These are phyloP conservation scores for Sebastes iracundus DNA, from an alignment of 2,797 vertebrate genomes.

Conservation along the genomic window DNA sequence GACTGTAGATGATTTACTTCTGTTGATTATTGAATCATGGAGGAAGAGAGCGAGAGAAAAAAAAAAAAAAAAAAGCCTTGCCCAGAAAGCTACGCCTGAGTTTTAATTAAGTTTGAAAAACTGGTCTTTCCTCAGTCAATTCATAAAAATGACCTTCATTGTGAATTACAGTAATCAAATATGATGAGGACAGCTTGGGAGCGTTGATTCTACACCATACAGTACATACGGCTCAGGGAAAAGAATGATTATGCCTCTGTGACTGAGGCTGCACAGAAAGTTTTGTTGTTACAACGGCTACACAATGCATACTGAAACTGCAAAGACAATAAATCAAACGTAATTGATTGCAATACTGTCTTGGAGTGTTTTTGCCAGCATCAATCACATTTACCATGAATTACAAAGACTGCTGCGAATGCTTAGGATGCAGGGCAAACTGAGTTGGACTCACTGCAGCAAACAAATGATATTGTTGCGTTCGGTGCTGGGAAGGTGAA, in stretches of 20 bases:
- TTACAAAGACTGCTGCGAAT: conserved; percentile 68
- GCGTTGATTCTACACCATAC: conserved; percentile 32
- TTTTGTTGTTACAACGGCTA: conserved; percentile 53
- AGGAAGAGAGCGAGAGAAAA: conserved; percentile 13
- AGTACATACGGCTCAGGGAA: background rate
- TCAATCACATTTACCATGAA: conserved; percentile 80
- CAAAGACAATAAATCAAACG: conserved; percentile 78
- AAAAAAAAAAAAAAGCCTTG: conserved; percentile 13
- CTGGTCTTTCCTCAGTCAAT: conserved; percentile 68
- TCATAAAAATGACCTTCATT: conserved; percentile 80
- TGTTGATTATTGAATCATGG: conserved; percentile 76
- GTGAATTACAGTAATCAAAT: conserved; percentile 77
- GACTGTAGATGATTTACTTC: conserved; percentile 78
- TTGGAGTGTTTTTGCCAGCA: conserved; percentile 65
- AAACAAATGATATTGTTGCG: conserved; percentile 48
- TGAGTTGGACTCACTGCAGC: conserved; percentile 41
- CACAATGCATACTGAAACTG: conserved; percentile 49
- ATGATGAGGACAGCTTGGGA: conserved; percentile 65
- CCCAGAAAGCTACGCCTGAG: conserved; percentile 52
- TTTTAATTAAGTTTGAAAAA: conserved; percentile 80
- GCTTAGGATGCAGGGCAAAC: conserved; percentile 63
- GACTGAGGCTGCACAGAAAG: conserved; percentile 42
- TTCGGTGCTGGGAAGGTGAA: conserved; percentile 40
- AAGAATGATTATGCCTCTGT: conserved; percentile 41
- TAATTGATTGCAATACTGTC: conserved; percentile 78